Percentiles rank a stretch among this genome's conserved stretches.
phyloP scores from a whole-genome alignment of 2,113 vertebrate species.

The Astur gentilis region DNA sequence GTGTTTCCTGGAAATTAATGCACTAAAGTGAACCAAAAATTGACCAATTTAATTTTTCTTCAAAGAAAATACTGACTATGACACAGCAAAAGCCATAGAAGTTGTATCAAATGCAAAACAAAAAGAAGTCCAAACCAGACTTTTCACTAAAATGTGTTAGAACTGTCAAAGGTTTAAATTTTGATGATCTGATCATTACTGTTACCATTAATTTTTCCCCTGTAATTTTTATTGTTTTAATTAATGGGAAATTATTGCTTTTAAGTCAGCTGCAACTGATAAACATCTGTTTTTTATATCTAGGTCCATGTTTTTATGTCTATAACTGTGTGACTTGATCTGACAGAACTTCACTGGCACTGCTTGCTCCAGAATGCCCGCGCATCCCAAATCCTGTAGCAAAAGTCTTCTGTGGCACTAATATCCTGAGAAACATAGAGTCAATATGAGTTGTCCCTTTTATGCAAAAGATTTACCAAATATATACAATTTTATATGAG shows the following conservation, averaged over 20 bases:
- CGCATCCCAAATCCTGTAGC: background rate
- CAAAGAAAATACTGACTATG: background rate
- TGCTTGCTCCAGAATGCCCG: background rate
- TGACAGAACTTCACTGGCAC: background rate
- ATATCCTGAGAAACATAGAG: background rate
- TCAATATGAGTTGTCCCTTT: background rate
- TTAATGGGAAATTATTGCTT: background rate
- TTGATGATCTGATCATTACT: background rate
- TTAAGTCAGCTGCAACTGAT: background rate
- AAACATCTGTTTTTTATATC: background rate
- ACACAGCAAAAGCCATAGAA: background rate
- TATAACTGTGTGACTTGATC: background rate
- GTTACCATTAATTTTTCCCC: fast-evolving
- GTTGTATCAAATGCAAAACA: background rate
- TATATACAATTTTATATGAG: background rate
- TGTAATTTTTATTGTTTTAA: background rate
- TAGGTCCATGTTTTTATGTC: background rate
- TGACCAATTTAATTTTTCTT: background rate
- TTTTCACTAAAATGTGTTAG: background rate
- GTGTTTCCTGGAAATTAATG: background rate
- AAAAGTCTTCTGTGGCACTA: background rate
- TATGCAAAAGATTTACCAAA: background rate
- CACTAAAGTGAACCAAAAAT: background rate
- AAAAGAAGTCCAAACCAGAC: background rate
- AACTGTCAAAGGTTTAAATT: background rate